phyloP scores from a whole-genome alignment of 2,888 invertebrate genomes.

The Acanthacorydalis orientalis region DNA sequence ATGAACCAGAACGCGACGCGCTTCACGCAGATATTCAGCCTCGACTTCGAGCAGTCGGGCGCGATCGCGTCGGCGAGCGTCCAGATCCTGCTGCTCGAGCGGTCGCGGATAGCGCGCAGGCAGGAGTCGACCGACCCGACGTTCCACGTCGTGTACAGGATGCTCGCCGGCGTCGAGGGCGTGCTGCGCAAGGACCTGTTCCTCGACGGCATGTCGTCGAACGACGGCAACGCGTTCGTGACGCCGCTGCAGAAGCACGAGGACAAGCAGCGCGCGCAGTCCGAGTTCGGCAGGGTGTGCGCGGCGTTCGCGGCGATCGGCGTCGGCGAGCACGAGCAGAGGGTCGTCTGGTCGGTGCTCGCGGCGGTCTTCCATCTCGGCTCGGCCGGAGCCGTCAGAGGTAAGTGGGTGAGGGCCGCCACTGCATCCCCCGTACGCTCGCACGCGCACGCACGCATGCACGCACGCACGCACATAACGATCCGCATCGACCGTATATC shows the following conservation, averaged over 20 bases:
- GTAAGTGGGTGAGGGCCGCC: conserved; percentile 23
- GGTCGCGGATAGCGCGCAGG: conserved; percentile 49
- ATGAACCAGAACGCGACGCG: conserved; percentile 80
- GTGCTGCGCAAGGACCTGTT: conserved; percentile 65
- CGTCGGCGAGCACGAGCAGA: conserved; percentile 60
- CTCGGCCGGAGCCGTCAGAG: conserved; percentile 65
- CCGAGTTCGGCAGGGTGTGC: conserved; percentile 66
- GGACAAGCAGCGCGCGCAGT: conserved; percentile 61
- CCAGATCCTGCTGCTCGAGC: conserved; percentile 70
- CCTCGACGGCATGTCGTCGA: conserved; percentile 57
- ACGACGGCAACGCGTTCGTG: conserved; percentile 56
- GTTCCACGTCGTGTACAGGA: conserved; percentile 47
- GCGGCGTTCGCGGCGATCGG: conserved; percentile 60
- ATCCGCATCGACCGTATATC: too few relatives aligned
- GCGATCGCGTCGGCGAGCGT: conserved; percentile 78
- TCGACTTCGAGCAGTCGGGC: conserved; percentile 90
- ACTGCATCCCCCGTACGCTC: too few relatives aligned
- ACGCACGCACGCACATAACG: too few relatives aligned
- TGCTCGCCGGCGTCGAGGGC: conserved; percentile 72
- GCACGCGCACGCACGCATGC: too few relatives aligned
- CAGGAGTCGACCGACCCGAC: conserved; percentile 52
- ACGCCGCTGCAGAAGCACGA: conserved; percentile 60
- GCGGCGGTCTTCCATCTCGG: conserved; percentile 92
- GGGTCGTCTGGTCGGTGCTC: conserved; percentile 70
- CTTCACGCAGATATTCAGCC: conserved; percentile 77